Evolutionary conservation across 2,113 vertebrate species (phyloP), one percentile per base, ranked within the genome.

Genomic region (Leuciscus idus): DNA sequence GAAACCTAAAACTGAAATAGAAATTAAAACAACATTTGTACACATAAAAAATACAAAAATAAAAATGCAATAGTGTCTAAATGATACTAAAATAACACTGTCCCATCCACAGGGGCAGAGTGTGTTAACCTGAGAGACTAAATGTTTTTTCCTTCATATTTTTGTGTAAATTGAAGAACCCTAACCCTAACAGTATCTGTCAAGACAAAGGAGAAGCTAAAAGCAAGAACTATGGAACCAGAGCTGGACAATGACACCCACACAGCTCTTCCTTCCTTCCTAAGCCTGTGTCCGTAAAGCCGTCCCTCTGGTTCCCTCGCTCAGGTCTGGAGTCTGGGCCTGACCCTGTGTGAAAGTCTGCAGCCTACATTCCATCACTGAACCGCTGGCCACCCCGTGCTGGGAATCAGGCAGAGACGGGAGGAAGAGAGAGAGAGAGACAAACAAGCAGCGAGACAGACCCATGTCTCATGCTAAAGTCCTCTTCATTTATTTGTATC

Each of bases 351-450:
- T 93, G 96, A 95, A 95, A 95, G 94, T 91, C 88, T 88, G 91
- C 92, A 92, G 89, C 93, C 92, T 92, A 93, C 94, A 96, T 97
- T 97, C 96, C 96, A 96, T 94, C 94, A 93, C 92, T 95, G 95
- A 95, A 96, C 95, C 94, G 93, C 93, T 95, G 95, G 95, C 96
- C 96, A 94, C 93, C 93, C 93, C 84, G 89, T 89, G 95, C 95
- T 96, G 96, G 95, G 96, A 97, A 97, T 95, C 55, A 55, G 46
- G 66, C 61, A 57, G 23, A 70, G 52, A 70, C 43, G 52, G 74
- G 74, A 86, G 68, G 30, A 64, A 74, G 85, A 74, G 79, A 82
- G 84, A 36, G 39, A 39, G 39, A 74, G 39, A 83, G 13, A 75
- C 72, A 82, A 86, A 88, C 75, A 76, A 52, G 50, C 33, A 82